Conservation (phyloP, 2,888 invertebrate genomes). For the Scaptomyza polygonia region DNA sequence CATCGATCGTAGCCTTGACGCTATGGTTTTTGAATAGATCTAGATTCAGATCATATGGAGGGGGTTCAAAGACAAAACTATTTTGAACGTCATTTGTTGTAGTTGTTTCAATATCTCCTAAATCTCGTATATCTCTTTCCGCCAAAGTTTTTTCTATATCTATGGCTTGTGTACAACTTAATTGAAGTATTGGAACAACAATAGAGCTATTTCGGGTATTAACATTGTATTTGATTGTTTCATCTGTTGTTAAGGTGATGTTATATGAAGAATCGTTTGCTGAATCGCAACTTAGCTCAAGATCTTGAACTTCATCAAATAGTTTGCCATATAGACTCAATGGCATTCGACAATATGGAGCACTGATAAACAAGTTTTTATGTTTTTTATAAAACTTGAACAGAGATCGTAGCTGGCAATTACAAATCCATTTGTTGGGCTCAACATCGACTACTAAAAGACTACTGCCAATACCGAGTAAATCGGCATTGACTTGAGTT, state of each 20-base stretch:
- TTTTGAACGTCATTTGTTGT: too few species aligned
- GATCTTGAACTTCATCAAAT: slow-evolving; percentile 54
- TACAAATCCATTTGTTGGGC: slow-evolving; percentile 76
- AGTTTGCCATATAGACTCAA: slow-evolving; percentile 56
- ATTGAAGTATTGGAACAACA: slow-evolving; percentile 34
- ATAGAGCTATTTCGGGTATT: slow-evolving; percentile 11
- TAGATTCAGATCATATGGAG: slow-evolving; percentile 69
- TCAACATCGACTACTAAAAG: slow-evolving; percentile 59
- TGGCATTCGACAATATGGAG: slow-evolving; percentile 73
- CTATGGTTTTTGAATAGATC: slow-evolving; percentile 57
- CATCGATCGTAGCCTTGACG: slow-evolving; percentile 59
- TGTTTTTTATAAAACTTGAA: slow-evolving; percentile 50
- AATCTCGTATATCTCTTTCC: not conserved
- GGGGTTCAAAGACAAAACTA: slow-evolving; percentile 66
- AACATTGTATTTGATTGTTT: not conserved
- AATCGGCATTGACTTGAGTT: slow-evolving; percentile 50
- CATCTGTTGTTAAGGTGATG: not conserved
- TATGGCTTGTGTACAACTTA: slow-evolving; percentile 39
- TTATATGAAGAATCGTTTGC: not conserved
- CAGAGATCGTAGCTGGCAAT: slow-evolving; percentile 65
- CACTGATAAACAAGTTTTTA: slow-evolving; percentile 63
- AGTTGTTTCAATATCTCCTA: not conserved
- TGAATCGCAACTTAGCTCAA: slow-evolving; percentile 33
- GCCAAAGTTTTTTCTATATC: not conserved
- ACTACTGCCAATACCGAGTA: slow-evolving; percentile 10